Evolutionary conservation across 2,797 vertebrate species (phyloP).

Genomic region (Microhierax caerulescens): DNA sequence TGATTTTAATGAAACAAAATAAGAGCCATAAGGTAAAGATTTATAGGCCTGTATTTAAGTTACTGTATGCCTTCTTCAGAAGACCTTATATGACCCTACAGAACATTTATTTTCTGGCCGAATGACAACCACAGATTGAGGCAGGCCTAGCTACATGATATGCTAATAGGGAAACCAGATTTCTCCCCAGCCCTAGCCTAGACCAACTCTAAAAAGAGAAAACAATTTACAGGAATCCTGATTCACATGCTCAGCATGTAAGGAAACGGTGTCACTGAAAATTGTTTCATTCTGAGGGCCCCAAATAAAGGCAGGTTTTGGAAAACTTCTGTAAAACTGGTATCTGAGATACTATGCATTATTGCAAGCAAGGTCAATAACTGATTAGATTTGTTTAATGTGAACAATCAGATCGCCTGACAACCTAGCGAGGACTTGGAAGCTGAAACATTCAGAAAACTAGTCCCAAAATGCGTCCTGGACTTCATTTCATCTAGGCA

Average conservation of each 20-base stretch:
- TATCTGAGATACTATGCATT: not conserved
- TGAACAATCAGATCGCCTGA: not conserved
- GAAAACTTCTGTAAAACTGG: not conserved
- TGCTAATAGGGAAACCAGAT: not conserved
- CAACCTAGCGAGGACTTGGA: not conserved
- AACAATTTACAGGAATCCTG: not conserved
- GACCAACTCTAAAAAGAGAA: not conserved
- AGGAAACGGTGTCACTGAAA: not conserved
- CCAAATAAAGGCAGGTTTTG: not conserved
- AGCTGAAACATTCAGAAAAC: not conserved
- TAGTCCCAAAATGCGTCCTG: not conserved
- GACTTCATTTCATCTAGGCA: conserved; percentile 9
- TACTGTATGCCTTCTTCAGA: not conserved
- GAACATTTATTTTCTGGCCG: not conserved
- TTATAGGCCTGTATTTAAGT: not conserved
- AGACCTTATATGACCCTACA: not conserved
- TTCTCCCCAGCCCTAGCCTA: not conserved
- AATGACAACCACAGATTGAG: not conserved
- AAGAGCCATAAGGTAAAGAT: not conserved
- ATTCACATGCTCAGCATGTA: accelerated
- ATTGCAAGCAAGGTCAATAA: not conserved
- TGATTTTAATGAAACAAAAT: not conserved
- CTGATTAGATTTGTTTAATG: not conserved
- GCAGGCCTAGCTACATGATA: not conserved
- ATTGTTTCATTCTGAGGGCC: not conserved